phyloP scores from a whole-genome alignment of 2,888 invertebrate genomes.

The Clostera curtula region DNA sequence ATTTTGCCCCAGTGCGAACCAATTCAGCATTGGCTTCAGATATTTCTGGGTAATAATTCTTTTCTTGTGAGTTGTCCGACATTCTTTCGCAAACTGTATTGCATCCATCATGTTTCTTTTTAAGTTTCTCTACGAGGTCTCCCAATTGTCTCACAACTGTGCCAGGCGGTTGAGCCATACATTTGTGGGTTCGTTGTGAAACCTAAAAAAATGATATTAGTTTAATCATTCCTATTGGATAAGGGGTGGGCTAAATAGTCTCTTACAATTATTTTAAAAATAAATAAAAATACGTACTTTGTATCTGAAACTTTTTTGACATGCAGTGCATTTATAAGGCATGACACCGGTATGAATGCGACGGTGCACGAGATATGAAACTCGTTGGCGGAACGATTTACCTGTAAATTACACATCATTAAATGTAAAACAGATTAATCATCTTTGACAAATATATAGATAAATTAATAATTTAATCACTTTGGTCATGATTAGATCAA shows the following conservation, averaged over 20 bases:
- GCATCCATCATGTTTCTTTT: slow-evolving; percentile 44
- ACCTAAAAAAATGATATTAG: slow-evolving; percentile 74
- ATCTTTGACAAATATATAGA: too few species aligned
- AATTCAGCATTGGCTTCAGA: slow-evolving; percentile 61
- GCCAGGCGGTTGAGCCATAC: slow-evolving; percentile 77
- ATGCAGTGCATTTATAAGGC: slow-evolving; percentile 89
- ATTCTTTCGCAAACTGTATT: slow-evolving; percentile 6
- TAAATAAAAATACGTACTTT: slow-evolving; percentile 71
- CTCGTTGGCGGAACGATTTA: slow-evolving; percentile 89
- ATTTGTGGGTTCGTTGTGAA: slow-evolving; percentile 89
- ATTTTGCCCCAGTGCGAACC: slow-evolving; percentile 58
- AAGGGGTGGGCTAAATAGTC: too few species aligned
- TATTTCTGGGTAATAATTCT: slow-evolving; percentile 35
- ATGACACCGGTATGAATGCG: slow-evolving; percentile 89
- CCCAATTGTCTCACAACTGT: slow-evolving; percentile 66
- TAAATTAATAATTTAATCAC: too few species aligned
- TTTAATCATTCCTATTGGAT: too few species aligned
- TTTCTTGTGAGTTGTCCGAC: slow-evolving; percentile 11
- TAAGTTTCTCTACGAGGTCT: slow-evolving; percentile 66
- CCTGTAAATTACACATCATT: slow-evolving; percentile 69
- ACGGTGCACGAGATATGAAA: slow-evolving; percentile 88
- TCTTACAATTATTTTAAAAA: too few species aligned
- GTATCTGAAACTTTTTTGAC: slow-evolving; percentile 87
- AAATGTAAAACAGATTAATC: slow-evolving; percentile 2
- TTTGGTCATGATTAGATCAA: too few species aligned